A percentile compares a stretch with the other conserved stretches of the same genome.
These are phyloP conservation scores for Heliconius aoede DNA, from an alignment of 2,888 invertebrate species.

Conservation along the genomic window DNA sequence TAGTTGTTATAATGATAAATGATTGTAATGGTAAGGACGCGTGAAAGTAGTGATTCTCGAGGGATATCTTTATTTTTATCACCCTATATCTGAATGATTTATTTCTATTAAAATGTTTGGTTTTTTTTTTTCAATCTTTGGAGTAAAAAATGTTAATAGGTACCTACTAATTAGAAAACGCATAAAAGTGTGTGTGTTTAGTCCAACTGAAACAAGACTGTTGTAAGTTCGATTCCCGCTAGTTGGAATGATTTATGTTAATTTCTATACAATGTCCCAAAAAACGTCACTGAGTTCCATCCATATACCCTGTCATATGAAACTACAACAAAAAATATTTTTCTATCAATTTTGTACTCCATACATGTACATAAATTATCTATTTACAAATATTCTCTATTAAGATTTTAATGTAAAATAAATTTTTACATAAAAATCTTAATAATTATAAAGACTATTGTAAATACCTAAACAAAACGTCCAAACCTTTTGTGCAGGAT, in stretches of 20 bases:
- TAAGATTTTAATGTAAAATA: too few species aligned
- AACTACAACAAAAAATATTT: not conserved
- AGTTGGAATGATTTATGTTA: too few species aligned
- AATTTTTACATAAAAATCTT: conserved; percentile 1
- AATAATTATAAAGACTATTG: conserved; percentile 14
- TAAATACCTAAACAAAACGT: conserved; percentile 15
- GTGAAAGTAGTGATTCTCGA: conserved; percentile 47
- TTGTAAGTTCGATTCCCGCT: not conserved
- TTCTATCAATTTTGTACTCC: not conserved
- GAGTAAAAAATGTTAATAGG: not conserved
- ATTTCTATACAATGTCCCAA: too few species aligned
- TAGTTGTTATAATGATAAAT: conserved; percentile 60
- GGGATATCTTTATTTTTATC: conserved; percentile 49
- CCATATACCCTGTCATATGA: not conserved
- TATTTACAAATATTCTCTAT: not conserved
- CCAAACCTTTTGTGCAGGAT: conserved; percentile 22
- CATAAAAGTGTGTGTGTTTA: too few species aligned
- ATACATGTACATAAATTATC: not conserved
- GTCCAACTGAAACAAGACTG: too few species aligned
- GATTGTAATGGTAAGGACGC: conserved; percentile 49
- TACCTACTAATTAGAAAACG: too few species aligned
- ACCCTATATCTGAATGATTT: conserved; percentile 43
- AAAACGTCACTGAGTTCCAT: not conserved
- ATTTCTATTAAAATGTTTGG: conserved; percentile 11
- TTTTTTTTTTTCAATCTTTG: conserved; percentile 23